A percentile compares a stretch with the other conserved stretches of the same genome.
These are phyloP conservation scores for Amazona vittata DNA, from an alignment of 2,113 vertebrate genomes.

Conservation along the genomic window DNA sequence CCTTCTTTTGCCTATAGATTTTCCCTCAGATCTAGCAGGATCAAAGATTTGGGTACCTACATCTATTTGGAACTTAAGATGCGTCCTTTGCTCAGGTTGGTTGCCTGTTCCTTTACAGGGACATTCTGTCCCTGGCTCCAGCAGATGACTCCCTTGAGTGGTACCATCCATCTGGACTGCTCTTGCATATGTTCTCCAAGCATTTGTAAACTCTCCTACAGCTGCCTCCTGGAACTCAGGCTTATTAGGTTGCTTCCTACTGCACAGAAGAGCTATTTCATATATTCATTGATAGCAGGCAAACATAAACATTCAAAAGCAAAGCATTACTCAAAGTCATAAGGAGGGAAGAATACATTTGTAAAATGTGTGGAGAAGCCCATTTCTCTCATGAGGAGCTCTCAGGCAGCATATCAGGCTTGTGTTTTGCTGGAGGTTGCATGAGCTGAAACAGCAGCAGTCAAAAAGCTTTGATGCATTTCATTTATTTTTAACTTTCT, in stretches of 20 bases:
- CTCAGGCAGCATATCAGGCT: neutral
- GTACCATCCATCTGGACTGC: neutral
- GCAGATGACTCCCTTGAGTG: neutral
- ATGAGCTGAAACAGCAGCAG: neutral
- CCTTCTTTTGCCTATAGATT: neutral
- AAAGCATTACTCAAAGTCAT: slow-evolving; percentile 1
- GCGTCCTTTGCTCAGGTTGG: fast-evolving
- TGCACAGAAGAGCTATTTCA: neutral
- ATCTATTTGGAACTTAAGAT: neutral
- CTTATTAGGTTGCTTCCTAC: neutral
- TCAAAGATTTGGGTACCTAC: neutral
- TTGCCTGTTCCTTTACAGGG: neutral
- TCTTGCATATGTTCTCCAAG: neutral
- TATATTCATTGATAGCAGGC: neutral
- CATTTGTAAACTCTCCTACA: neutral
- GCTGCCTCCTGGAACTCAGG: neutral
- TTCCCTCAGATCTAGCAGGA: neutral
- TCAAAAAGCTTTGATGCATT: slow-evolving; percentile 31
- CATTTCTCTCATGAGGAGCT: neutral
- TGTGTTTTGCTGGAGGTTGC: slow-evolving; percentile 10
- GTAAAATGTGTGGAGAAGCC: slow-evolving; percentile 22
- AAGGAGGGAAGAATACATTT: neutral
- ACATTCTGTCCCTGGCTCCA: neutral
- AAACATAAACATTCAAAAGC: neutral
- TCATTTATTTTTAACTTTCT: slow-evolving; percentile 60